Percentiles rank a stretch among this genome's conserved stretches.
These are phyloP conservation scores for Cotesia typhae DNA, from an alignment of 1,140 invertebrate genomes.

Conservation along the genomic window DNA sequence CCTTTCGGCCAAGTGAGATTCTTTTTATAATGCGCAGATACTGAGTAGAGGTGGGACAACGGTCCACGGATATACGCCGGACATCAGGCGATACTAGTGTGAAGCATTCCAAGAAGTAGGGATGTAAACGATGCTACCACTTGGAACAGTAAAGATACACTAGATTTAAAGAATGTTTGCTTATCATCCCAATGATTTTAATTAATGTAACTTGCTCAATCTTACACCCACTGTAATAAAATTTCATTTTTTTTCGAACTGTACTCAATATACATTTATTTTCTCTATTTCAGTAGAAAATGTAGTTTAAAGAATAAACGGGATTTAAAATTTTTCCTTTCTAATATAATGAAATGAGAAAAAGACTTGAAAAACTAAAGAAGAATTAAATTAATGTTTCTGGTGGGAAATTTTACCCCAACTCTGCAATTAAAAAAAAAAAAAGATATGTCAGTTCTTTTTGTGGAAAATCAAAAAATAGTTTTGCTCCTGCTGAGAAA, in stretches of 20 bases:
- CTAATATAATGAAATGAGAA: no score
- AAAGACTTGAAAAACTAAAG: no score
- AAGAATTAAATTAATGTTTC: no score
- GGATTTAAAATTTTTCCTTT: not conserved
- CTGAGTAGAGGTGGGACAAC: constrained; percentile 40
- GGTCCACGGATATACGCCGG: constrained; percentile 30
- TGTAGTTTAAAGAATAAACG: not conserved
- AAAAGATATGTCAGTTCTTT: no score
- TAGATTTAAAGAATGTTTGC: constrained; percentile 11
- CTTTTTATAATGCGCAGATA: constrained; percentile 60
- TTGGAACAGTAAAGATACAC: constrained; percentile 12
- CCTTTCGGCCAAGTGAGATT: constrained; percentile 47
- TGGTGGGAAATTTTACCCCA: no score
- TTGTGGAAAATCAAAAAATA: no score
- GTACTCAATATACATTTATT: not conserved
- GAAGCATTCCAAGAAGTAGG: constrained; percentile 1
- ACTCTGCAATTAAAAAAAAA: no score
- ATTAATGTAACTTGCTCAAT: not conserved
- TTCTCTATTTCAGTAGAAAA: no score
- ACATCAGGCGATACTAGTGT: constrained; percentile 18
- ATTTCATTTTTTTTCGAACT: not conserved
- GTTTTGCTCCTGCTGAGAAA: not conserved
- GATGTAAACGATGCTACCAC: constrained; percentile 23
- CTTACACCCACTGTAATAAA: not conserved
- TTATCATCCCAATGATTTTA: constrained; percentile 10